A percentile compares a stretch with the other conserved stretches of the same genome.
phyloP scores from a whole-genome alignment of 2,113 vertebrate genomes.

The Hemicordylus capensis region DNA sequence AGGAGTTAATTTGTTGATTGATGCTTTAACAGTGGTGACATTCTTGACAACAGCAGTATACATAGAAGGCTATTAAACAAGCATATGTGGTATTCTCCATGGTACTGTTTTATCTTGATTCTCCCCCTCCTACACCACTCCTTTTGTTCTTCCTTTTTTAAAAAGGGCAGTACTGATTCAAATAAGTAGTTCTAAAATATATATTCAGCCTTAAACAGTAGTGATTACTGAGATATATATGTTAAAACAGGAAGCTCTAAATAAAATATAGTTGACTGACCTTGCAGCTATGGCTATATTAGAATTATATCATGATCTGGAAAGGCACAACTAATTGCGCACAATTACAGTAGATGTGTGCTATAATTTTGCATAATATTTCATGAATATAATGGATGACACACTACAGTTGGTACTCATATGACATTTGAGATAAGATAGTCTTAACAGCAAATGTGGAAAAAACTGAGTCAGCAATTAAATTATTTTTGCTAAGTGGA shows the following conservation, averaged over 20 bases:
- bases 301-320: neutral
- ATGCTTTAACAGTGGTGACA: neutral
- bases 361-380: neutral
- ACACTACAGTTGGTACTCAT: too few relatives aligned
- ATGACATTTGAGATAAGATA: too few relatives aligned
- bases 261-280: neutral
- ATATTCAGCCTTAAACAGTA: neutral
- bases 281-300: neutral
- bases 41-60: neutral
- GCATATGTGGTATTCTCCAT: neutral
- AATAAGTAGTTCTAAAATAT: neutral
- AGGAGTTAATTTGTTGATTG: neutral
- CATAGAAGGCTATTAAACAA: neutral
- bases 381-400: neutral
- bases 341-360: neutral
- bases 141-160: neutral
- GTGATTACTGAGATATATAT: neutral
- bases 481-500: too few relatives aligned
- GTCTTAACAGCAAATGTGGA: too few relatives aligned
- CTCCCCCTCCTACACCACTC: too few relatives aligned
- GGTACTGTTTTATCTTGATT: too few relatives aligned
- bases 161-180: neutral
- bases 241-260: neutral
- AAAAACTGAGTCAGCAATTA: too few relatives aligned
- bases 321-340: neutral